These are phyloP conservation scores for Adelognathus sp. DNA, from an alignment of 2,888 invertebrate genomes.

Conservation along the genomic window DNA sequence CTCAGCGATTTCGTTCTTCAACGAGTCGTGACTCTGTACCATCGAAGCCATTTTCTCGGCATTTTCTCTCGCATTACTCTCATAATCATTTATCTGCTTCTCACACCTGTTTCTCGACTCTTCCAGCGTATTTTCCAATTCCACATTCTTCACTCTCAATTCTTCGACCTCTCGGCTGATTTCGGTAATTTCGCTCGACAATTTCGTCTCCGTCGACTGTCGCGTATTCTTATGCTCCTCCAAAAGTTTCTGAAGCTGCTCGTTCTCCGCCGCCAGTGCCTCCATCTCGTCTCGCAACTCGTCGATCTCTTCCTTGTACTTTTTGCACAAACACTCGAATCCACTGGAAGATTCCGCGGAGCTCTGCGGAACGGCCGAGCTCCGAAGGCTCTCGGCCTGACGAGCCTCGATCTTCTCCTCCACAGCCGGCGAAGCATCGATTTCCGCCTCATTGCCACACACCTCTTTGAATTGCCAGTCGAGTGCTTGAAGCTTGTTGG, in stretches of 20 bases:
- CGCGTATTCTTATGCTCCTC: conserved; percentile 82
- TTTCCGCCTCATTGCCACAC: conserved; percentile 23
- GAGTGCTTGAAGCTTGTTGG: conserved; percentile 85
- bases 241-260: conserved; percentile 84
- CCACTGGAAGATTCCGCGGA: background rate
- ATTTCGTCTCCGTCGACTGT: conserved; percentile 64
- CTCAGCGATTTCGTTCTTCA: conserved; percentile 67
- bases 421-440: conserved; percentile 23
- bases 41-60: conserved; percentile 69
- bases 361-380: background rate
- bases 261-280: conserved; percentile 85
- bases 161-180: conserved; percentile 68
- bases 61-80: conserved; percentile 59
- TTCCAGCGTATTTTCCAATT: conserved; percentile 67
- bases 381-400: background rate
- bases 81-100: conserved; percentile 59
- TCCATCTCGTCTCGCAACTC: conserved; percentile 83
- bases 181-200: conserved; percentile 49
- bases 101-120: conserved; percentile 27
- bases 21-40: conserved; percentile 65
- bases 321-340: conserved; percentile 53
- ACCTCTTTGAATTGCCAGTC: conserved; percentile 70
- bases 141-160: conserved; percentile 68
- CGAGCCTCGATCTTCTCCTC: background rate
- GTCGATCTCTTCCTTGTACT: conserved; percentile 78